Evolutionary conservation across 2,797 vertebrate species (phyloP).

Genomic region (Adelosebastes latens): DNA sequence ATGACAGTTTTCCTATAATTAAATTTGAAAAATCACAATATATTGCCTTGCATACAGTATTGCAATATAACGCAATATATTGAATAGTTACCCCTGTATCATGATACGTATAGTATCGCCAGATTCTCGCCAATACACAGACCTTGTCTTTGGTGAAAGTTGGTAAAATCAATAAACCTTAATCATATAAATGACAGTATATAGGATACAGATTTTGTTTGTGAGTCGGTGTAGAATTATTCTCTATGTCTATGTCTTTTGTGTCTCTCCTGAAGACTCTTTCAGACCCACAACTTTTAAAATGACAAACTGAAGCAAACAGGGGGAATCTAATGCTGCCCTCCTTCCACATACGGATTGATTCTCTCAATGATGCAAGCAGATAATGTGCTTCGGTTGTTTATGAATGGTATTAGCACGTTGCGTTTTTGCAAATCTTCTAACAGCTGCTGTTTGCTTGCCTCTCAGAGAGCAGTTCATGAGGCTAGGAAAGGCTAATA

Average conservation of each 20-base stretch:
- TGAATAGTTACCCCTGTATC: too few species aligned
- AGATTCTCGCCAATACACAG: not conserved
- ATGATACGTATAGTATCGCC: too few species aligned
- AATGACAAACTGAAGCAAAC: conserved; percentile 13
- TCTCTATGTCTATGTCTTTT: not conserved
- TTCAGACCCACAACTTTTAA: not conserved
- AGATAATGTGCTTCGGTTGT: not conserved
- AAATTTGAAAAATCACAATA: too few species aligned
- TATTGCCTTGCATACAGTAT: too few species aligned
- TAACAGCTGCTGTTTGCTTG: conserved; percentile 26
- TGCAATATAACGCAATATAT: too few species aligned
- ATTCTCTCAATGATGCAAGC: not conserved
- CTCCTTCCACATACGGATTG: not conserved
- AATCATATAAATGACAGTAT: not conserved
- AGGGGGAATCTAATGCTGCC: not conserved
- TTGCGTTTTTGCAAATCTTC: conserved; percentile 14
- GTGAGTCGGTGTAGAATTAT: not conserved
- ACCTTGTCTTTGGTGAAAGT: not conserved
- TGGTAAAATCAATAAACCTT: not conserved
- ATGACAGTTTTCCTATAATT: too few species aligned
- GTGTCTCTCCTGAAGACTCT: not conserved
- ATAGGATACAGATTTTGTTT: not conserved
- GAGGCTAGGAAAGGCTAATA: conserved; percentile 3
- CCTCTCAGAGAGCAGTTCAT: not conserved
- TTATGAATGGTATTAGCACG: not conserved